phyloP scores from a whole-genome alignment of 2,888 invertebrate genomes.

The Cremastinae sp. region DNA sequence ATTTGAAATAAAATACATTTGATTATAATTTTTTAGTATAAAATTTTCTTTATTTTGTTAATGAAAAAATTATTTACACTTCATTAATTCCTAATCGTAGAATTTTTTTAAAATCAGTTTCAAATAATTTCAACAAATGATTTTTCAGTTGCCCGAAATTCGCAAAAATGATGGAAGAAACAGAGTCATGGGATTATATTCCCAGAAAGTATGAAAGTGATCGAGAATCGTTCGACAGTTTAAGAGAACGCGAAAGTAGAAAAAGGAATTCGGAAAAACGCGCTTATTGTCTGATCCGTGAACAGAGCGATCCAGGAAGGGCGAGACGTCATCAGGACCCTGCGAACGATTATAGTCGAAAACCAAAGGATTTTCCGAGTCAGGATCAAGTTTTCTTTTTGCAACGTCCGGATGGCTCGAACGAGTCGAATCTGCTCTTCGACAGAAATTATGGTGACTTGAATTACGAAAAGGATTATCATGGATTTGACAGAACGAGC shows the following conservation, averaged over 20 bases:
- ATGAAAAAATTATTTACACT: too few relatives aligned
- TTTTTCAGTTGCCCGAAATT: constrained; percentile 62
- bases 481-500: neutral
- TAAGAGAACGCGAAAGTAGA: constrained; percentile 4
- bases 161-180: constrained; percentile 55
- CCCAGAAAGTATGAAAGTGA: constrained; percentile 14
- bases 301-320: neutral
- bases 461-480: constrained; percentile 7
- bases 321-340: neutral
- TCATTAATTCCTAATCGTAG: too few relatives aligned
- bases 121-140: neutral
- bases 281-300: neutral
- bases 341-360: constrained; percentile 18
- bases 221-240: constrained; percentile 31
- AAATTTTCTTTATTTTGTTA: too few relatives aligned
- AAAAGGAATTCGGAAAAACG: constrained; percentile 15
- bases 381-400: neutral
- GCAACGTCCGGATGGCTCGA: neutral
- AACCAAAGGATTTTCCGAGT: neutral
- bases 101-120: too few relatives aligned
- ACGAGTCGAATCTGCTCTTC: neutral
- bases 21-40: neutral
- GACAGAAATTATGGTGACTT: neutral
- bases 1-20: neutral
- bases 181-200: constrained; percentile 54